phyloP scores from a whole-genome alignment of 2,113 vertebrate species.

The Plotosus lineatus region DNA sequence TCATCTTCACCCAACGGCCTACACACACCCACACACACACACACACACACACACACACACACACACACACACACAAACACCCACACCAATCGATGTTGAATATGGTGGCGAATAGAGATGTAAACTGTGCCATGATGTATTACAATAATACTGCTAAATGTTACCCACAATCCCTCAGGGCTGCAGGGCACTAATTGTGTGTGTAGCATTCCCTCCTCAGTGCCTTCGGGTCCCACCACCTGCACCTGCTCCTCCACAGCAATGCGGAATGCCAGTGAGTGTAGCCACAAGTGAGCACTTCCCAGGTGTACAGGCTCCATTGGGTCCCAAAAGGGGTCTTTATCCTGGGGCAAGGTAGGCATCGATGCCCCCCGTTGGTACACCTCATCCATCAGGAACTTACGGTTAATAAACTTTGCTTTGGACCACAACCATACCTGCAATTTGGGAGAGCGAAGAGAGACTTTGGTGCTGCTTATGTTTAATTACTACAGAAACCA shows the following conservation, averaged over 20 bases:
- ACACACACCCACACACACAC: conserved; percentile 17
- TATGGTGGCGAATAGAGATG: no score
- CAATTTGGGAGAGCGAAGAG: not conserved
- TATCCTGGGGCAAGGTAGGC: conserved; percentile 59
- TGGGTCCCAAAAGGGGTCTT: conserved; percentile 89
- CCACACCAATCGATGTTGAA: not conserved
- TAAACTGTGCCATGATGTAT: not conserved
- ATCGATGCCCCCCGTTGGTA: conserved; percentile 69
- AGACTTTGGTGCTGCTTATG: not conserved
- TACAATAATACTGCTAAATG: not conserved
- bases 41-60: conserved; percentile 4
- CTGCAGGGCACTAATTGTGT: conserved; percentile 75
- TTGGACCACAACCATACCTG: conserved; percentile 91
- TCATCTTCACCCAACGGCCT: conserved; percentile 79
- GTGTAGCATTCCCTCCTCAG: conserved; percentile 79
- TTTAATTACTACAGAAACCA: not conserved
- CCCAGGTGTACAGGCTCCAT: conserved; percentile 80
- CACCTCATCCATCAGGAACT: conserved; percentile 87
- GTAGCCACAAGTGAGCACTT: conserved; percentile 85
- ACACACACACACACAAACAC: conserved; percentile 1
- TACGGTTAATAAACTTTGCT: conserved; percentile 86
- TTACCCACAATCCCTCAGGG: conserved; percentile 76
- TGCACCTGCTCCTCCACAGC: conserved; percentile 81
- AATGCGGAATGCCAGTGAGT: conserved; percentile 81
- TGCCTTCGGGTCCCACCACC: conserved; percentile 81